Conservation (phyloP, 2,113 vertebrate species). For the Caranx ignobilis region DNA sequence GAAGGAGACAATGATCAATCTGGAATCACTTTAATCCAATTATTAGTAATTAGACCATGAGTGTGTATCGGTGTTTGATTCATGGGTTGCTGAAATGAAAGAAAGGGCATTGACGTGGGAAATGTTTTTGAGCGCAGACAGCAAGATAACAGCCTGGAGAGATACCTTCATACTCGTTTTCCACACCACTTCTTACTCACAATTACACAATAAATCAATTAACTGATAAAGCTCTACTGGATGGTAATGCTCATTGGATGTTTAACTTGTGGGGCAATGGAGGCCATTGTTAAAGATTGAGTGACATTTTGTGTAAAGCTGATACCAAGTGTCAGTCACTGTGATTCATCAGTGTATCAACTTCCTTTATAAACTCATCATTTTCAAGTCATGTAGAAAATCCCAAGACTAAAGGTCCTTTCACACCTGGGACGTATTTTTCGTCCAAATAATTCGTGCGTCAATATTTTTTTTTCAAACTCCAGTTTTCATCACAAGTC, state of each 20-base stretch:
- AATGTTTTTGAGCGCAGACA: constrained; percentile 35
- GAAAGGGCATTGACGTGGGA: constrained; percentile 33
- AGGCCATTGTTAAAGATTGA: constrained; percentile 22
- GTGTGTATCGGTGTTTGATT: constrained; percentile 48
- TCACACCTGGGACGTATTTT: no score
- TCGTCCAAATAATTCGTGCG: no score
- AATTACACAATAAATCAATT: constrained; percentile 43
- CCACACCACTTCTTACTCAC: constrained; percentile 4
- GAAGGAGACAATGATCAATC: constrained; percentile 33
- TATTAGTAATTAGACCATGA: constrained; percentile 47
- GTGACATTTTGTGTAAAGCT: neutral
- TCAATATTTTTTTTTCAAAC: no score
- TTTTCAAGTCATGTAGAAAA: neutral
- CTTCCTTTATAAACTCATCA: neutral
- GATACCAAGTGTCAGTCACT: neutral
- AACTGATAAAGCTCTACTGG: constrained; percentile 39
- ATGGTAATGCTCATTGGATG: constrained; percentile 20
- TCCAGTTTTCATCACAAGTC: no score
- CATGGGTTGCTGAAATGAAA: constrained; percentile 24
- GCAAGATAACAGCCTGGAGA: constrained; percentile 29
- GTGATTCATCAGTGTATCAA: neutral
- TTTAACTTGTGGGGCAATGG: constrained; percentile 21
- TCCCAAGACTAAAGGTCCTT: neutral
- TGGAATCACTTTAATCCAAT: constrained; percentile 59
- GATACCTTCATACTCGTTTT: constrained; percentile 33